These are phyloP conservation scores for Epistrophella euchroma DNA, from an alignment of 2,888 invertebrate species.

Conservation along the genomic window DNA sequence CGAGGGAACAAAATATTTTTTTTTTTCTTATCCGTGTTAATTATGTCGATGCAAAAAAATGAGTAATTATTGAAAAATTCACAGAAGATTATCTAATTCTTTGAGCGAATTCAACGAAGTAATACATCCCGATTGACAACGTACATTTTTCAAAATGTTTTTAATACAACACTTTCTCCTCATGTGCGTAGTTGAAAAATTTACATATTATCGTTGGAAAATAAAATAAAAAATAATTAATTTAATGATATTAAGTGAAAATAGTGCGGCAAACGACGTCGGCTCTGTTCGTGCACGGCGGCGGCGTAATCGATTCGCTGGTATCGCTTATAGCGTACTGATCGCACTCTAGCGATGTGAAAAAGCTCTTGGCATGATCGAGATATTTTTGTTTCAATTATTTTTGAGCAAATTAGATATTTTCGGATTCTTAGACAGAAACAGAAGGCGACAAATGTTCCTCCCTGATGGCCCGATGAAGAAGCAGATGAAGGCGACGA, in stretches of 20 bases:
- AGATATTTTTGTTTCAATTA: conserved; percentile 10
- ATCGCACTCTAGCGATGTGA: conserved; percentile 45
- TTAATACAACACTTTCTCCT: conserved; percentile 25
- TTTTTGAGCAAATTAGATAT: conserved; percentile 67
- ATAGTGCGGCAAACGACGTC: conserved; percentile 66
- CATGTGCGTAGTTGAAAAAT: conserved; percentile 33
- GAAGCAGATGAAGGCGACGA: background rate
- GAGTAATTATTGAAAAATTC: conserved; percentile 26
- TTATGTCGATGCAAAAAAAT: conserved; percentile 31
- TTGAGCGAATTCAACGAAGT: conserved; percentile 18
- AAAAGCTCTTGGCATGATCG: conserved; percentile 63
- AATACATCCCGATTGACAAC: conserved; percentile 20
- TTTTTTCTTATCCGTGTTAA: conserved; percentile 49
- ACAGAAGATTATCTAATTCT: conserved; percentile 36
- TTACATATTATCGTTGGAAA: conserved; percentile 40
- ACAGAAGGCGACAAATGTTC: conserved; percentile 65
- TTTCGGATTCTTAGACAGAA: conserved; percentile 71
- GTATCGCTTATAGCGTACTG: conserved; percentile 73
- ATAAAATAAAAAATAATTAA: conserved; percentile 36
- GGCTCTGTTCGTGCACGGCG: conserved; percentile 71
- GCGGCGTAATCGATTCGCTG: conserved; percentile 71
- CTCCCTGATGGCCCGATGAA: conserved; percentile 19
- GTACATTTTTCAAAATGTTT: conserved; percentile 52
- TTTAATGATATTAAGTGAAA: conserved; percentile 41
- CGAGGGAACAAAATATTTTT: conserved; percentile 27